Percentiles rank a stretch among this genome's conserved stretches.
Evolutionary conservation across 2,888 invertebrate species (phyloP).

Genomic region (Caenorhabditis uteleia): DNA sequence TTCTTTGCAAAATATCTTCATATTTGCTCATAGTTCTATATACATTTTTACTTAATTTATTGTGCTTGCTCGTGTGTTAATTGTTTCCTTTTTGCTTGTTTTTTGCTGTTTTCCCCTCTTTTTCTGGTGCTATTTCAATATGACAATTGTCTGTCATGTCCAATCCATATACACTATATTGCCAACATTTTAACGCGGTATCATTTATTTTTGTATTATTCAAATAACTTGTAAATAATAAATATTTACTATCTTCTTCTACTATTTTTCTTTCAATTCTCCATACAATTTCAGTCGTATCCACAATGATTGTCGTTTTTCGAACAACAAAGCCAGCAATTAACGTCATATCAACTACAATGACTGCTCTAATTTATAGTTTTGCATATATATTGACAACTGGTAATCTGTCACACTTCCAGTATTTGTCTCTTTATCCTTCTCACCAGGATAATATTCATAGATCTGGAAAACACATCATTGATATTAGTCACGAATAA

Average conservation of each 20-base stretch:
- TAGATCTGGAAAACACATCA: conserved; percentile 38
- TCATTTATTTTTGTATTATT: too few species aligned
- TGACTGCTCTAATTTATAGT: too few species aligned
- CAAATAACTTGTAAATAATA: neutral
- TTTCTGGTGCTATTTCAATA: conserved; percentile 30
- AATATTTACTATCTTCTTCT: neutral
- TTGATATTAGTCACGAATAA: neutral
- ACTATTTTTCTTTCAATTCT: conserved; percentile 8
- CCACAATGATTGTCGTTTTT: conserved; percentile 52
- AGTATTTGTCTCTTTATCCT: conserved; percentile 12
- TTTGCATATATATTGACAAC: too few species aligned
- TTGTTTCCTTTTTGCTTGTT: conserved; percentile 1
- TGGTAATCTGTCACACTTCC: conserved; percentile 36
- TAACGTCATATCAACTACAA: too few species aligned
- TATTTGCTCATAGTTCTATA: neutral
- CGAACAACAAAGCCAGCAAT: conserved; percentile 14
- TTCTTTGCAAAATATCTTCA: neutral
- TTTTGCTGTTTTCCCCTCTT: conserved; percentile 9
- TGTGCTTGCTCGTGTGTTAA: conserved; percentile 1
- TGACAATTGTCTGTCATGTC: conserved; percentile 10
- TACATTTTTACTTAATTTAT: too few species aligned
- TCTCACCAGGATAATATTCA: conserved; percentile 50
- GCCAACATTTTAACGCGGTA: too few species aligned
- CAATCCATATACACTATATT: neutral
- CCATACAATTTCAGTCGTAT: conserved; percentile 52